Conservation (phyloP, 1,140 invertebrate species). For the Pemphigus obesinymphae region DNA sequence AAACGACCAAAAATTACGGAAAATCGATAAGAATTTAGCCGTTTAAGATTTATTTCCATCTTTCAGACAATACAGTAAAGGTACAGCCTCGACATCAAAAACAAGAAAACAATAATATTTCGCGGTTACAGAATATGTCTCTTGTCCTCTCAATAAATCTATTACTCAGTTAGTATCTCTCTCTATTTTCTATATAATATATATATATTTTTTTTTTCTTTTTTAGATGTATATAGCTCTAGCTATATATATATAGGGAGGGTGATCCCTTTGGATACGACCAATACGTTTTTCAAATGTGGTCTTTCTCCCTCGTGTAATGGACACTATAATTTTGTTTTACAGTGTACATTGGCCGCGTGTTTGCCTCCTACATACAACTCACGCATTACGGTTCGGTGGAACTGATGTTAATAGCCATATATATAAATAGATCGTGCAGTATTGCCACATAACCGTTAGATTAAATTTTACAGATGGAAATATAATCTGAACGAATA, state of each 20-base stretch:
- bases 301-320: constrained; percentile 1
- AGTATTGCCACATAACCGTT: neutral
- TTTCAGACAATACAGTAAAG: neutral
- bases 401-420: constrained; percentile 3
- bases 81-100: neutral
- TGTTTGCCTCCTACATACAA: neutral
- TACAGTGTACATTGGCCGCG: neutral
- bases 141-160: neutral
- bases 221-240: neutral
- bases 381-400: neutral
- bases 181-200: neutral
- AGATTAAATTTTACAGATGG: neutral
- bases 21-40: too few relatives aligned
- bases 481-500: too few relatives aligned
- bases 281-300: constrained; percentile 9
- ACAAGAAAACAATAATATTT: neutral
- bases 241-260: neutral
- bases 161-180: neutral
- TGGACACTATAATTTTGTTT: constrained; percentile 16
- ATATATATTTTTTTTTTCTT: neutral
- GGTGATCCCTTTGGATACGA: neutral
- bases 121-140: neutral
- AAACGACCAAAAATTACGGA: too few relatives aligned
- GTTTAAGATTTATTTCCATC: too few relatives aligned
- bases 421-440: neutral